Evolutionary conservation across 2,888 invertebrate species (phyloP), one percentile per base, ranked within the genome.

Genomic region (Aplocera efformata): DNA sequence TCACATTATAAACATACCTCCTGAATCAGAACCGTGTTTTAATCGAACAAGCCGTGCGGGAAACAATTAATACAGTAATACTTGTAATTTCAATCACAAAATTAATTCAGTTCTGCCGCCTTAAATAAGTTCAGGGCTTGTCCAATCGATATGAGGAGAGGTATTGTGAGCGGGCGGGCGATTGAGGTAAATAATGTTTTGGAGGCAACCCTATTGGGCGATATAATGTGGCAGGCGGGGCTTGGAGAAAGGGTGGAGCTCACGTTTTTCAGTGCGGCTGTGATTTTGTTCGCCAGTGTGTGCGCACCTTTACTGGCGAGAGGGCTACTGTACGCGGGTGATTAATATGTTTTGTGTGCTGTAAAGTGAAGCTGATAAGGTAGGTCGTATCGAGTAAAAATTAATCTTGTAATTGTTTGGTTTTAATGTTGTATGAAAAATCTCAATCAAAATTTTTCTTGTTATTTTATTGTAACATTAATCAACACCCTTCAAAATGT

Each of bases 71-170:
- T 72, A 63, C 69, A 65, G 67, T 73, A 69, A 72, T 72, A 75
- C 70, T 76, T 74, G 77, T 79, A 79, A 79, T 81, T 80, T 75
- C 80, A 84, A 86, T 88, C 86, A 85, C 83, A 83, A 83, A 79
- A 83, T 85, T 86, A 88, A 85, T 80, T 82, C 80, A 68, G 54
- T 63, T 72, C 71, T 65, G 57, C 80, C 81, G 79, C 77, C 80
- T 85, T 86, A 86, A 85, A 80, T 85, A 84, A 84, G 78, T 79
- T 70, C 69, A 66, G 65, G 57, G 68, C 63, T 50, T 63, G 76
- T 68, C 82, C 82, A 84, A 88, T 88, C 86, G 86, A 88, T 88
- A 86, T 64, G 57, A 60, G 63, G 65, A 71, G 78, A 65, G 61
- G 70, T 67, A 48, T 59, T 58, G 13, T 5, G 66, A 72, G 82